Evolutionary conservation across 2,113 vertebrate genomes (phyloP).

Genomic region (Heterochromis multidens): DNA sequence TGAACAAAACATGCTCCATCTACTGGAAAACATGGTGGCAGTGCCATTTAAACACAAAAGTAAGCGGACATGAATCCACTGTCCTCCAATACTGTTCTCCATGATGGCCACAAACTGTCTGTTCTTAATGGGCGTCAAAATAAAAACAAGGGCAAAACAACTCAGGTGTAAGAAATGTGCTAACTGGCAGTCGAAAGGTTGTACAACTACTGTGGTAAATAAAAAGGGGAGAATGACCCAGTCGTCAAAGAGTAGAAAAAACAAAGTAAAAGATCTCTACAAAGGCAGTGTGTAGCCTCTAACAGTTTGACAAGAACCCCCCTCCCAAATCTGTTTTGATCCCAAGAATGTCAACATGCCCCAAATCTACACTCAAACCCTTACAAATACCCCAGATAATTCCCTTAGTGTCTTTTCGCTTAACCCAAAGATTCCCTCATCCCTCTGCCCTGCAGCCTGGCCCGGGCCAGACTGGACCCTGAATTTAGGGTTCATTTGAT

Average conservation of each 20-base stretch:
- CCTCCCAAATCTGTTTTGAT: neutral
- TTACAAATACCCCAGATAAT: neutral
- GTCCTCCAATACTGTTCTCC: slow-evolving; percentile 19
- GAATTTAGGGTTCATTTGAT: slow-evolving; percentile 23
- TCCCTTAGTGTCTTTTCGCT: neutral
- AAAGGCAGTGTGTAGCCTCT: slow-evolving; percentile 74
- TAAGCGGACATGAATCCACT: neutral
- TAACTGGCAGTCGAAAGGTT: slow-evolving; percentile 51
- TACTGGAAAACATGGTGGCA: slow-evolving; percentile 39
- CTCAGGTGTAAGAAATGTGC: slow-evolving; percentile 28
- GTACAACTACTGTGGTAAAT: slow-evolving; percentile 11
- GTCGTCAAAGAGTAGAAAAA: slow-evolving; percentile 51
- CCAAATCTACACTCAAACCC: neutral
- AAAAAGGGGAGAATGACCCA: slow-evolving; percentile 25
- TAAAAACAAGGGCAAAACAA: neutral
- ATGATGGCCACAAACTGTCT: neutral
- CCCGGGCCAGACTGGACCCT: slow-evolving; percentile 41
- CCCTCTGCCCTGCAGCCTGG: slow-evolving; percentile 50
- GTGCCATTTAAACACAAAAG: slow-evolving; percentile 13
- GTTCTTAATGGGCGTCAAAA: neutral
- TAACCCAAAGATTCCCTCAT: slow-evolving; percentile 24
- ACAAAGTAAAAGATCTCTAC: slow-evolving; percentile 42
- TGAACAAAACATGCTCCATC: slow-evolving; percentile 29
- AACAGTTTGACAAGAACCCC: slow-evolving; percentile 57
- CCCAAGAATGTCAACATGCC: neutral